Percentiles rank a stretch among this genome's conserved stretches.
These are phyloP conservation scores for Ceraclea dissimilis DNA, from an alignment of 2,888 invertebrate species.

Conservation along the genomic window DNA sequence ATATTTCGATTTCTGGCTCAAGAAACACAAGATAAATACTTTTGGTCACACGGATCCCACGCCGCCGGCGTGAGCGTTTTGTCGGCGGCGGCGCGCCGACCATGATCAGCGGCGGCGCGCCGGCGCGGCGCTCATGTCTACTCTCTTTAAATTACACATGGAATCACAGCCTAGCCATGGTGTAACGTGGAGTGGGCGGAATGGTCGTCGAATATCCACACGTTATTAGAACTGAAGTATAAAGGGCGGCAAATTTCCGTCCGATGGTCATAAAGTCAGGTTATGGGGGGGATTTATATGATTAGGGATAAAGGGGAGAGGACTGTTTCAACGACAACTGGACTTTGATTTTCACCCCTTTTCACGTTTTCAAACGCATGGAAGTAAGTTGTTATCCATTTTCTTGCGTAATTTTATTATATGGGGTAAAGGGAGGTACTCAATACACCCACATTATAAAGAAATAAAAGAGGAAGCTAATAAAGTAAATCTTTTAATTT, in stretches of 20 bases:
- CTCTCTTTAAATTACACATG: background rate
- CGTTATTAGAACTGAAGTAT: conserved; percentile 23
- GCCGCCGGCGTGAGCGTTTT: no score
- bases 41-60: no score
- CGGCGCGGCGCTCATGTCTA: no score
- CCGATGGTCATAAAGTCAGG: conserved; percentile 26
- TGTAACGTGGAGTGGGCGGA: conserved; percentile 3
- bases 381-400: conserved; percentile 4
- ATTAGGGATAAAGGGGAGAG: conserved; percentile 24
- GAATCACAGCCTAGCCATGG: background rate
- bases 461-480: background rate
- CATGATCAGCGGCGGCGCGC: no score
- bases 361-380: conserved; percentile 8
- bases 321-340: conserved; percentile 17
- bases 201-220: conserved; percentile 13
- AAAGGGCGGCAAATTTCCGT: conserved; percentile 25
- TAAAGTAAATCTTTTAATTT: background rate
- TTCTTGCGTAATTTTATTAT: conserved; percentile 4
- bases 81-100: no score
- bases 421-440: background rate
- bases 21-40: no score
- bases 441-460: background rate
- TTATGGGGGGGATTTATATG: conserved; percentile 26
- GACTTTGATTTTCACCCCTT: conserved; percentile 25
- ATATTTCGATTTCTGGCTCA: no score